A percentile compares a stretch with the other conserved stretches of the same genome.
phyloP scores from a whole-genome alignment of 2,888 invertebrate species.

The Thereva nobilitata region DNA sequence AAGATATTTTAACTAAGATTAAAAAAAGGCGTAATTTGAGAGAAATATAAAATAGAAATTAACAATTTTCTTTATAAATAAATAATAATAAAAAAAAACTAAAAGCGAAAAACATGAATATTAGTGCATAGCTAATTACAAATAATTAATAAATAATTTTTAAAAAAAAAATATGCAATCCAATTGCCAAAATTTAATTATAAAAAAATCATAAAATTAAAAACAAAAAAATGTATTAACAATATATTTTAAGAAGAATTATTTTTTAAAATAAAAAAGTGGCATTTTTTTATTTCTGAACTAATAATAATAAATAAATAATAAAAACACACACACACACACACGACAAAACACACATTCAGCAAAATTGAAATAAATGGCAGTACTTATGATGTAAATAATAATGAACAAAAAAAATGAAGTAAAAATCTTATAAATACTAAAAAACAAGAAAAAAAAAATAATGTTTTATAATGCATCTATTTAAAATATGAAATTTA shows the following conservation, averaged over 20 bases:
- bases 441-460: too few relatives aligned
- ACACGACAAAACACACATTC: too few relatives aligned
- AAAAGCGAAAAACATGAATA: slow-evolving; percentile 3
- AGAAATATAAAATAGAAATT: too few relatives aligned
- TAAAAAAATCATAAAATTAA: slow-evolving; percentile 16
- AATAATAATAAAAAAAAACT: not conserved
- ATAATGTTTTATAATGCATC: too few relatives aligned
- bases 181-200: slow-evolving; percentile 38
- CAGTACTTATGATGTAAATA: too few relatives aligned
- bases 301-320: slow-evolving; percentile 9
- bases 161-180: slow-evolving; percentile 35
- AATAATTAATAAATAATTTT: slow-evolving; percentile 12
- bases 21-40: too few relatives aligned
- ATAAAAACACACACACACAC: slow-evolving; percentile 2
- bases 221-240: slow-evolving; percentile 6
- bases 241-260: slow-evolving; percentile 32
- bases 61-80: too few relatives aligned
- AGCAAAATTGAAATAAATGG: too few relatives aligned
- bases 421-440: too few relatives aligned
- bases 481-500: slow-evolving; percentile 13
- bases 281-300: slow-evolving; percentile 5
- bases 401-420: too few relatives aligned
- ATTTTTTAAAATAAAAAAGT: not conserved
- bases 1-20: too few relatives aligned
- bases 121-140: slow-evolving; percentile 15